Base-by-base conservation (phyloP, 1,140 invertebrate genomes). In the Daktulosphaira vitifoliae region DNA sequence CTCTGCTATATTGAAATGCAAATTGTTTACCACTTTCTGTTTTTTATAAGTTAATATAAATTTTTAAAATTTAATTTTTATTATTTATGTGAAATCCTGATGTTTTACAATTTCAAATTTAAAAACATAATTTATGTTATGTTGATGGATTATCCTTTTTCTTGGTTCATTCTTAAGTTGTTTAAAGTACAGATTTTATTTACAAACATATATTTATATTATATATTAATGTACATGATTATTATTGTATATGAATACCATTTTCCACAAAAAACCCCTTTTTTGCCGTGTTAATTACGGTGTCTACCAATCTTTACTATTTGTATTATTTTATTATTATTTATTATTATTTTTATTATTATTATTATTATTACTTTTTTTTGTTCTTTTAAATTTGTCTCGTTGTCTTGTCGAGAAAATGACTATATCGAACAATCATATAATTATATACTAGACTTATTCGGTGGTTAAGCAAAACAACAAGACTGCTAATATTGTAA, bases 351-450 rank as follows among this genome's bases (percentile, higher is more conserved):
- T 53, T 37, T 53, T 53, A 23, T 53, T 53, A 53, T 38, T 42
- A 42, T 56, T 42, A 25, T 42, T 16, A 56, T 42, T 42, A 16
- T 56, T 56, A 56, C 39, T 42, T n/a, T 39, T 42, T 18, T 39
- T 42, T 42, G 6, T 54, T 20, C 20, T 33, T 33, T 50, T 26
- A 23, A 48, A 18, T 33, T 62, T 62, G 26, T 62, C 56, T 62
- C 42, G 42, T 48, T 62, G 56, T 62, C 56, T 62, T 62, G 42
- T 62, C 42, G 56, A 62, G 56, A 62, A 62, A 62, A 48, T 13
- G 44, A 44, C 25, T 62, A 22, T 62, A 62, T 48, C 42, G 56
- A 62, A 62, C 56, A 62, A 62, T 48, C 42, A 46, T 62, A 48
- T 6, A 33, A 62, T 62, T 46, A 48, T 62, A 9, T 46, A 62